A percentile compares a stretch with the other conserved stretches of the same genome.
phyloP scores from a whole-genome alignment of 2,797 vertebrate genomes.

The Pelochelys cantorii region DNA sequence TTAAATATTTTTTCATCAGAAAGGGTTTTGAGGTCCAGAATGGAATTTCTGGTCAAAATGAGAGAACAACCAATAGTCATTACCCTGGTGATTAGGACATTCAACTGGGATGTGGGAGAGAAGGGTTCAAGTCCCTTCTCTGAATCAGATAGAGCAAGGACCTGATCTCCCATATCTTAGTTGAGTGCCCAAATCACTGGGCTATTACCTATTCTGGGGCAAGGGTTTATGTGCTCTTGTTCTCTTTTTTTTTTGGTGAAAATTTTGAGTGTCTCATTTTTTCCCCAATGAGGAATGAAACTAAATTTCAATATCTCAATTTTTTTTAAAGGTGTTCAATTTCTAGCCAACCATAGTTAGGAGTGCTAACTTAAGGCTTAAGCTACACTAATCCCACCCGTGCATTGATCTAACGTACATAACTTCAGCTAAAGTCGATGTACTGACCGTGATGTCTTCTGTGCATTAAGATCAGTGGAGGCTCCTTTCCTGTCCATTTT shows the following conservation, averaged over 20 bases:
- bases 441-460: too few relatives aligned
- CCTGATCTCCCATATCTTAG: not conserved
- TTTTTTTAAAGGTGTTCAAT: not conserved
- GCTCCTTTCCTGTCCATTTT: too few relatives aligned
- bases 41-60: too few relatives aligned
- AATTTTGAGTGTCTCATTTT: not conserved
- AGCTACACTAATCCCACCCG: too few relatives aligned
- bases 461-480: too few relatives aligned
- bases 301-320: not conserved
- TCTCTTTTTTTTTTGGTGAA: not conserved
- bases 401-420: too few relatives aligned
- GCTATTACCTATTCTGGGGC: not conserved
- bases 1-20: not conserved
- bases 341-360: not conserved
- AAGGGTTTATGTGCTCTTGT: not conserved
- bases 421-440: too few relatives aligned
- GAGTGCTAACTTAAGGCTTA: not conserved
- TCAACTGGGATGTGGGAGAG: not conserved
- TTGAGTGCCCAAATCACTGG: not conserved
- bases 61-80: not conserved
- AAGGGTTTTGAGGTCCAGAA: not conserved
- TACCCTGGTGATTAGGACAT: not conserved
- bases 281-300: not conserved
- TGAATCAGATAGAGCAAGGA: not conserved
- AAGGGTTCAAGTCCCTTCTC: not conserved